A percentile compares a stretch with the other conserved stretches of the same genome.
Conservation (phyloP, 1,140 invertebrate species). For the Stenopsyche tienmushanensis region DNA sequence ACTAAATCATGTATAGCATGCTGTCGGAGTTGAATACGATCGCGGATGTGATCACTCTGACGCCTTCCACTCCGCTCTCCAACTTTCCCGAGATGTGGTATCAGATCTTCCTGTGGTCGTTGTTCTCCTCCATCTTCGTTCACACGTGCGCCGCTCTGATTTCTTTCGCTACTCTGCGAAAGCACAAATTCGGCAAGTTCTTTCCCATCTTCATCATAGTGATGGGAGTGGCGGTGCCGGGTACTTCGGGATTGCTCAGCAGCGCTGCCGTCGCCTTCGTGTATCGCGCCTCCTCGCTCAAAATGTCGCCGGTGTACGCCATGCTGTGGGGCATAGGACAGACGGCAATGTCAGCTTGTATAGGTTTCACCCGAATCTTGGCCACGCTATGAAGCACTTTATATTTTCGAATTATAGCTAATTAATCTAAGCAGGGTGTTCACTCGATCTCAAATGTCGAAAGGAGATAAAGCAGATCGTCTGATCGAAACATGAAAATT, state of each 20-base stretch:
- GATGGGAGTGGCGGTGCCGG: conserved; percentile 83
- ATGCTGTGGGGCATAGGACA: conserved; percentile 92
- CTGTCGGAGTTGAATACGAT: conserved; percentile 65
- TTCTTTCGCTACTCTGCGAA: conserved; percentile 84
- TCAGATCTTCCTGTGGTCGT: conserved; percentile 89
- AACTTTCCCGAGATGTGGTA: conserved; percentile 92
- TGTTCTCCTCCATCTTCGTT: conserved; percentile 90
- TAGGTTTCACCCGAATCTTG: conserved; percentile 90
- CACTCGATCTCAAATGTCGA: neutral
- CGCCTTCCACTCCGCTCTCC: conserved; percentile 60
- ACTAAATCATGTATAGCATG: conserved; percentile 56
- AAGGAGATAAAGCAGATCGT: too few relatives aligned
- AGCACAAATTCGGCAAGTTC: conserved; percentile 92
- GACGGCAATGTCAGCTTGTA: conserved; percentile 81
- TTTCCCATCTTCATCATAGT: conserved; percentile 84
- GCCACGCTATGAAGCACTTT: conserved; percentile 76
- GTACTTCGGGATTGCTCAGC: conserved; percentile 84
- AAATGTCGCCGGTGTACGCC: conserved; percentile 87
- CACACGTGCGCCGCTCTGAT: conserved; percentile 88
- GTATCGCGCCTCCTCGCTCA: conserved; percentile 82
- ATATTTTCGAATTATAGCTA: neutral
- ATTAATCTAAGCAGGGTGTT: neutral
- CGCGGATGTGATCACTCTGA: conserved; percentile 62
- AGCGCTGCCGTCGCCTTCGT: conserved; percentile 94
- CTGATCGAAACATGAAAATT: too few relatives aligned